phyloP scores from a whole-genome alignment of 2,797 vertebrate species.

The Sebastes oblongus region DNA sequence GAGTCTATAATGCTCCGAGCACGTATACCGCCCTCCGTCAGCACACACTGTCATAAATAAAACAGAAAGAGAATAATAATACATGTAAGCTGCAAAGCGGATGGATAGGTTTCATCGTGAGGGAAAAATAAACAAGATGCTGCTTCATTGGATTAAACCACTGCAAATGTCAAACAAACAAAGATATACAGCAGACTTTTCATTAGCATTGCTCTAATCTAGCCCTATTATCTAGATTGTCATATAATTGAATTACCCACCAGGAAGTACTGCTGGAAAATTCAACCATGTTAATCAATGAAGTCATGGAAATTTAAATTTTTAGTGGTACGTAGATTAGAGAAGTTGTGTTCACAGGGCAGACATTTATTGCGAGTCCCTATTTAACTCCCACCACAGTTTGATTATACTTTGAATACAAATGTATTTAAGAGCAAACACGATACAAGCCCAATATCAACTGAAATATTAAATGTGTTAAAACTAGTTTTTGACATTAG shows the following conservation, averaged over 20 bases:
- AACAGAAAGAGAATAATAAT: slow-evolving; percentile 16
- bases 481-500: not conserved
- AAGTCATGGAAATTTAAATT: not conserved
- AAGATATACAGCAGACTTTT: not conserved
- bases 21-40: not conserved
- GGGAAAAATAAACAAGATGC: slow-evolving; percentile 5
- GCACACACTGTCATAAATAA: slow-evolving; percentile 33
- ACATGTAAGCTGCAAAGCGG: not conserved
- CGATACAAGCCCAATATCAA: not conserved
- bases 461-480: not conserved
- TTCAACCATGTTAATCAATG: not conserved
- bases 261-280: not conserved
- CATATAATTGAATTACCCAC: not conserved
- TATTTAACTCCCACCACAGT: not conserved
- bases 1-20: slow-evolving; percentile 35
- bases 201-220: not conserved
- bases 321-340: not conserved
- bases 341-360: not conserved
- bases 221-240: not conserved
- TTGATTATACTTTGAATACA: not conserved
- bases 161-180: slow-evolving; percentile 16
- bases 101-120: slow-evolving; percentile 15
- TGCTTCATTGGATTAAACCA: not conserved
- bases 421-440: not conserved
- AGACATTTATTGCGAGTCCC: not conserved